phyloP scores from a whole-genome alignment of 1,140 invertebrate genomes.

The Papilio machaon region DNA sequence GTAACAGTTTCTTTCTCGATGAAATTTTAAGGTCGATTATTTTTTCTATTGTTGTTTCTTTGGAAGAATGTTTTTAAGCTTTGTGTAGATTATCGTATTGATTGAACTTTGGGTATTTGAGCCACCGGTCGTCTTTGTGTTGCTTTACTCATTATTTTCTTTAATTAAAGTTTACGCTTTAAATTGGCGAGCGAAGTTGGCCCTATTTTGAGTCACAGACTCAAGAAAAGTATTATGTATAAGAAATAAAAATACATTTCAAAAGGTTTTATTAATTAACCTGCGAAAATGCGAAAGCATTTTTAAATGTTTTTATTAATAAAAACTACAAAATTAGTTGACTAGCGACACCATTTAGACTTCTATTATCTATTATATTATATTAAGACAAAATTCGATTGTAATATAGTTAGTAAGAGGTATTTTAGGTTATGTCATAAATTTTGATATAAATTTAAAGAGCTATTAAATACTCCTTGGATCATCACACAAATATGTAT shows the following conservation, averaged over 20 bases:
- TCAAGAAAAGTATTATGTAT: neutral
- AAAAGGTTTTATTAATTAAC: too few species aligned
- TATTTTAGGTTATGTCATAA: too few species aligned
- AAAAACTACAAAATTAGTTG: too few species aligned
- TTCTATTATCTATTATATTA: too few species aligned
- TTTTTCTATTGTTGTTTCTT: slow-evolving; percentile 63
- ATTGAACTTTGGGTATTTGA: slow-evolving; percentile 51
- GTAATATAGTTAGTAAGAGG: too few species aligned
- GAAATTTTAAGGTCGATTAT: slow-evolving; percentile 79
- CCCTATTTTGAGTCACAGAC: neutral
- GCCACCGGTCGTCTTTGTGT: slow-evolving; percentile 19
- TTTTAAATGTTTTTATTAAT: too few species aligned
- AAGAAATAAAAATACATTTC: too few species aligned
- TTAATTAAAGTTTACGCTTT: slow-evolving; percentile 24
- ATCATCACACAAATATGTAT: neutral
- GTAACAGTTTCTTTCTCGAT: slow-evolving; percentile 76
- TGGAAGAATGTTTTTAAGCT: slow-evolving; percentile 58
- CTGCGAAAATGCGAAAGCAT: too few species aligned
- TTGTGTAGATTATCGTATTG: slow-evolving; percentile 60
- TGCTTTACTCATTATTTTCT: slow-evolving; percentile 15
- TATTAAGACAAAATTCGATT: neutral
- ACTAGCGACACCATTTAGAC: too few species aligned
- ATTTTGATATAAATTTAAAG: too few species aligned
- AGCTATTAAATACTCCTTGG: neutral
- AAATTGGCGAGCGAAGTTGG: neutral